phyloP scores from a whole-genome alignment of 2,113 vertebrate genomes.

The Python bivittatus region DNA sequence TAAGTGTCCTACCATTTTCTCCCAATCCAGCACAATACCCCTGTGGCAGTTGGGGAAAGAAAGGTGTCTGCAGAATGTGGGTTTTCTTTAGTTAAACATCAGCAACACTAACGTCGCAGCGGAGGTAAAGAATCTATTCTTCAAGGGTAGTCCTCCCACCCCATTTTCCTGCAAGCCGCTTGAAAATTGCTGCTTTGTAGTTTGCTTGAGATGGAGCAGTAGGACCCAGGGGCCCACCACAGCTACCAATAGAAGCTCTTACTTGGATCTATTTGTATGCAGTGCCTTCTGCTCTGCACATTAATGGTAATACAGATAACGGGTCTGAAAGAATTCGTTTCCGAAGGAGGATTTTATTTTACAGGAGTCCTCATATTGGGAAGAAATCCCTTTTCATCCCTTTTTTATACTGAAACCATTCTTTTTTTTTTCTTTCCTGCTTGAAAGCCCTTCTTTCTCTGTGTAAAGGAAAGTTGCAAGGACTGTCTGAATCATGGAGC shows the following conservation, averaged over 20 bases:
- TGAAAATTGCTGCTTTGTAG: constrained; percentile 64
- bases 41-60: constrained; percentile 46
- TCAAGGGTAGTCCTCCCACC: constrained; percentile 48
- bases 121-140: constrained; percentile 70
- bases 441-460: constrained; percentile 32
- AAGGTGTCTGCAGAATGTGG: not conserved
- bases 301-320: constrained; percentile 75
- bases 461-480: constrained; percentile 82
- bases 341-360: constrained; percentile 75
- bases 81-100: constrained; percentile 41
- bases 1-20: constrained; percentile 6
- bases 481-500: constrained; percentile 69
- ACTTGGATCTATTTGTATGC: constrained; percentile 82
- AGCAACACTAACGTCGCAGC: constrained; percentile 57
- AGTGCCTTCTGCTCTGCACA: constrained; percentile 77
- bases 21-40: constrained; percentile 3
- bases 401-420: constrained; percentile 46
- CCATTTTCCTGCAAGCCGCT: constrained; percentile 53
- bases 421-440: constrained; percentile 29
- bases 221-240: constrained; percentile 86
- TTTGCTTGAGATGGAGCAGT: constrained; percentile 72
- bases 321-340: constrained; percentile 73
- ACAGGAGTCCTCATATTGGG: constrained; percentile 60
- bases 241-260: constrained; percentile 76
- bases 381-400: constrained; percentile 52